Base-by-base conservation (phyloP, 2,113 vertebrate species). In the Tachuris rubrigastra region DNA sequence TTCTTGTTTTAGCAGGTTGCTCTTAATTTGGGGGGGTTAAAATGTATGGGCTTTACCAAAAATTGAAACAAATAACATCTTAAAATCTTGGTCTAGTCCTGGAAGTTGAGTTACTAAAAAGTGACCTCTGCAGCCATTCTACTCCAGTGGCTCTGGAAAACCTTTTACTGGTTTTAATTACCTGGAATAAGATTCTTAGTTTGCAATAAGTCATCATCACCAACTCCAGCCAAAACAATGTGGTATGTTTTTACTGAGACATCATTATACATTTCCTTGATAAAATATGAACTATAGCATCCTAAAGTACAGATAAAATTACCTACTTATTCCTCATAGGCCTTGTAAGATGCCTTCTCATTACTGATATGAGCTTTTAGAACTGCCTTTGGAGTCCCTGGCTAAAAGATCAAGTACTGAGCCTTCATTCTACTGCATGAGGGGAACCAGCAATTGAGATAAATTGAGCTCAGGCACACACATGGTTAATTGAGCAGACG, bases 401-500 rank as follows among this genome's bases (percentile, higher is more conserved):
- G 4, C 8, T 79, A 28, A 79, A 71, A 78, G 52, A 28, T 24
- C 31, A 65, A 55, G 25, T 56, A 33, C 31, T 77, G 31, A 49
- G 24, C 24, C 28, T 93, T 67, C n/a, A 19, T 60, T 72, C 47
- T 35, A 16, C 52, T 85, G 24, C 10, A 30, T 21, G 50, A 33
- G 4, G 22, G 16, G 12, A 42, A 60, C 0, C 1, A 62, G 17
- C 18, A 83, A n/a, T 69, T 2, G 3, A 76, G 41, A 44, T 24
- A 69, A 93, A 46, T 14, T 30, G 30, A 41, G n/a, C 20, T 85
- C 52, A 72, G 56, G 10, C 3, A 53, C 9, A 7, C 27, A 31
- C 0, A 0, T 31, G 58, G 9, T 17, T 71, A 46, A 78, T 20
- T 4, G 9, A 79, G 35, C 7, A 72, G 17, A 83, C 8, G 7